Conservation (phyloP, 1,140 invertebrate species). For the Popillia japonica region DNA sequence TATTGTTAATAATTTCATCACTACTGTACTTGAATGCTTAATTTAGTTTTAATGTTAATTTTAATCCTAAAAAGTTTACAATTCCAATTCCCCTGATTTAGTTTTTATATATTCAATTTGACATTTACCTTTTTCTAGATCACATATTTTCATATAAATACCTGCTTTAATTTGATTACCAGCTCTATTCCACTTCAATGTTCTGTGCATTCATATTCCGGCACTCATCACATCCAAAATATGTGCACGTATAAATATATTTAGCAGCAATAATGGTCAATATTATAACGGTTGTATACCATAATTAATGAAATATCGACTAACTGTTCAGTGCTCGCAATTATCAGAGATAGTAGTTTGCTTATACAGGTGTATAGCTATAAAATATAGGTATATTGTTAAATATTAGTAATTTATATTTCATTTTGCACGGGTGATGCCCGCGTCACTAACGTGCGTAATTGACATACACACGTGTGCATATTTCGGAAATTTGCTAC, state of each 20-base stretch:
- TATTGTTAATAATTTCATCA: no score
- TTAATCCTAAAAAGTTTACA: no score
- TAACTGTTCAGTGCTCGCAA: background rate
- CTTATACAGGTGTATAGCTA: background rate
- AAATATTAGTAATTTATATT: conserved; percentile 6
- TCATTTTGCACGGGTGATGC: background rate
- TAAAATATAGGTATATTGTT: background rate
- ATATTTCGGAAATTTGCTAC: background rate
- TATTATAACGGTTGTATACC: background rate
- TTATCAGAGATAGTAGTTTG: background rate
- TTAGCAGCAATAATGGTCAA: background rate
- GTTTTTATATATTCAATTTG: no score
- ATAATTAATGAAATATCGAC: conserved; percentile 15
- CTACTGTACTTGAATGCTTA: no score
- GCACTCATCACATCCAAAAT: background rate
- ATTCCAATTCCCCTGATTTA: no score
- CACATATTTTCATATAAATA: no score
- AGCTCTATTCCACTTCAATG: no score
- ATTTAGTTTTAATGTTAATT: no score
- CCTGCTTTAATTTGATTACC: no score
- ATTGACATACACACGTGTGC: background rate
- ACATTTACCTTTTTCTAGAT: no score
- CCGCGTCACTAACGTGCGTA: background rate
- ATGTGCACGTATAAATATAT: background rate
- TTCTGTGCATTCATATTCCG: no score